A percentile compares a stretch with the other conserved stretches of the same genome.
Evolutionary conservation across 2,113 vertebrate species (phyloP).

Genomic region (Notiomystis cincta): DNA sequence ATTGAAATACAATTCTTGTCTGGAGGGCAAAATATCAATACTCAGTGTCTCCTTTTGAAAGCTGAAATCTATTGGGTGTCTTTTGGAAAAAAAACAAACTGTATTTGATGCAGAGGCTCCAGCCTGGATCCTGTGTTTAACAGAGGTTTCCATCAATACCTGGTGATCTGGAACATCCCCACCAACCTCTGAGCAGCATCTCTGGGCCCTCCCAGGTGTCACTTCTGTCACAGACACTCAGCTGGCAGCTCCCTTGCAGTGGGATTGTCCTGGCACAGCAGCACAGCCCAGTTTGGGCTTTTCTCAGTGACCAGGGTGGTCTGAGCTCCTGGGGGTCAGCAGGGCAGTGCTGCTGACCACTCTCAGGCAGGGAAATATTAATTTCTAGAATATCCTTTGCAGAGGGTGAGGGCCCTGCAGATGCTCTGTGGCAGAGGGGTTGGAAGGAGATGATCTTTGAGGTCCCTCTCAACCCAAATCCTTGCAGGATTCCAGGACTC

Average conservation of each 20-base stretch:
- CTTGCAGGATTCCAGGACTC: not conserved
- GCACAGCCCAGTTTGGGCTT: not conserved
- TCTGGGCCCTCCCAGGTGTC: not conserved
- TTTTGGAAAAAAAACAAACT: not conserved
- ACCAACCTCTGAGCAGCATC: not conserved
- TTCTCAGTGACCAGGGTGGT: not conserved
- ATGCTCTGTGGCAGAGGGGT: not conserved
- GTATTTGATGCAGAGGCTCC: not conserved
- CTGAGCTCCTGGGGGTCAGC: not conserved
- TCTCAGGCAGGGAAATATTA: no score
- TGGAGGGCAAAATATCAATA: not conserved
- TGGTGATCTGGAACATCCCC: not conserved
- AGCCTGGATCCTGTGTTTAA: not conserved
- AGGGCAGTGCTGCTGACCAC: not conserved
- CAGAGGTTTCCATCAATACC: not conserved
- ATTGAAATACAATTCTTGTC: not conserved
- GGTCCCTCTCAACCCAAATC: not conserved
- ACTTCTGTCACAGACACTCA: not conserved
- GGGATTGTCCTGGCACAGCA: not conserved
- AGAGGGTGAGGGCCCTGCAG: not conserved
- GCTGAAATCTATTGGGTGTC: not conserved
- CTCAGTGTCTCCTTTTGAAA: not conserved
- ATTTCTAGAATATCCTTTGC: no score
- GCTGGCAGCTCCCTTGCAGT: not conserved
- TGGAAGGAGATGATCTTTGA: no score